A percentile compares a stretch with the other conserved stretches of the same genome.
phyloP scores from a whole-genome alignment of 2,113 vertebrate genomes.

The Propithecus coquereli region DNA sequence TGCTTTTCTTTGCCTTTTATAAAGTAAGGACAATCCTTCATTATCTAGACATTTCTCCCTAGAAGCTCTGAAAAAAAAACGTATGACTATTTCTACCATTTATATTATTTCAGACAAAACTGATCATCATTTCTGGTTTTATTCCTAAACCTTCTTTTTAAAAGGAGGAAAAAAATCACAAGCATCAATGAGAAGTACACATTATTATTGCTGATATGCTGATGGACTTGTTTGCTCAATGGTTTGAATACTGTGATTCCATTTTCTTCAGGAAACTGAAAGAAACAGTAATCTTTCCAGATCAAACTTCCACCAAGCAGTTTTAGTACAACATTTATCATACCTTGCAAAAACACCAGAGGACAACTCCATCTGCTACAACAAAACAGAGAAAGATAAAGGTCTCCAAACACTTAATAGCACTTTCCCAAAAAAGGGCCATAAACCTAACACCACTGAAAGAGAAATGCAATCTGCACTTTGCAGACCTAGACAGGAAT shows the following conservation, averaged over 20 bases:
- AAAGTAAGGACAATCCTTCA: neutral
- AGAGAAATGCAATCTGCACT: slow-evolving; percentile 67
- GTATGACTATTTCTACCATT: neutral
- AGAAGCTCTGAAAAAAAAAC: neutral
- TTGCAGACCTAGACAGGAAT: slow-evolving; percentile 61
- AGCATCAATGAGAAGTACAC: neutral
- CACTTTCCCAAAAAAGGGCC: slow-evolving; percentile 67
- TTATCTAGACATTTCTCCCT: neutral
- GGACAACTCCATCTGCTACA: slow-evolving; percentile 65
- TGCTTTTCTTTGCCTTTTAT: slow-evolving; percentile 22
- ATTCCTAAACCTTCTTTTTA: neutral
- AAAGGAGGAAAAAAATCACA: neutral
- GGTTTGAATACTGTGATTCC: slow-evolving; percentile 6
- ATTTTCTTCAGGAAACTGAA: slow-evolving; percentile 77
- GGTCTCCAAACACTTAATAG: slow-evolving; percentile 69
- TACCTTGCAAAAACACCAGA: slow-evolving; percentile 67
- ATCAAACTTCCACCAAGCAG: slow-evolving; percentile 74
- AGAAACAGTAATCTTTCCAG: slow-evolving; percentile 75
- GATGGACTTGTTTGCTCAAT: neutral
- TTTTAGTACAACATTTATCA: slow-evolving; percentile 70
- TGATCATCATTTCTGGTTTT: neutral
- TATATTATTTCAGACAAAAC: slow-evolving; percentile 41
- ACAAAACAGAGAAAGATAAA: slow-evolving; percentile 76
- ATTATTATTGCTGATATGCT: neutral
- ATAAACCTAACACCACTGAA: slow-evolving; percentile 61